Evolutionary conservation across 1,140 invertebrate species (phyloP).

Genomic region (Popillia japonica): DNA sequence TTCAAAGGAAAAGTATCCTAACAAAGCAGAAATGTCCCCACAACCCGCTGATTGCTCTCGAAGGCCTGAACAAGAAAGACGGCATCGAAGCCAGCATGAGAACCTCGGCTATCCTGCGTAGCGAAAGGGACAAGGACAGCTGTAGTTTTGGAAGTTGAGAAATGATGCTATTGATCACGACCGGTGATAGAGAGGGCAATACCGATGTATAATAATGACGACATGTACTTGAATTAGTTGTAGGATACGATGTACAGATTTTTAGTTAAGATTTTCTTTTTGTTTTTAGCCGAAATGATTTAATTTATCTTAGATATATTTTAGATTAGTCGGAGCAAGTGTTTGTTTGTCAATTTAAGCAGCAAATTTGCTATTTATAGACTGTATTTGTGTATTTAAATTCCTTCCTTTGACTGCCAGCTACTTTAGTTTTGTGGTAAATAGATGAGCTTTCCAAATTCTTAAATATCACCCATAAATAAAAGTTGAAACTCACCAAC

Average conservation of each 20-base stretch:
- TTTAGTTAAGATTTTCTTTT: too few species aligned
- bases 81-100: not conserved
- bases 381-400: too few species aligned
- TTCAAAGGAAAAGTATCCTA: conserved; percentile 11
- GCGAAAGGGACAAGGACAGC: conserved; percentile 14
- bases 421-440: too few species aligned
- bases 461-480: too few species aligned
- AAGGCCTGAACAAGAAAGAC: not conserved
- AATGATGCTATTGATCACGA: not conserved
- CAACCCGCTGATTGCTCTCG: conserved; percentile 14
- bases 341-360: not conserved
- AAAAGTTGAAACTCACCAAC: too few species aligned
- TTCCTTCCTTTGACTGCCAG: too few species aligned
- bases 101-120: not conserved
- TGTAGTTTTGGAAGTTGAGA: conserved; percentile 22
- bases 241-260: not conserved
- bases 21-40: conserved; percentile 3
- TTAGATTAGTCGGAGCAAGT: not conserved
- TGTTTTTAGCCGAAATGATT: not conserved
- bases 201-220: not conserved
- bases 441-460: too few species aligned
- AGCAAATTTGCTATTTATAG: too few species aligned
- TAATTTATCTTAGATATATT: not conserved
- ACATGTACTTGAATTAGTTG: not conserved
- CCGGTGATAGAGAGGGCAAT: not conserved